These are phyloP conservation scores for Sardinella longiceps DNA, from an alignment of 2,797 vertebrate species.

Conservation along the genomic window DNA sequence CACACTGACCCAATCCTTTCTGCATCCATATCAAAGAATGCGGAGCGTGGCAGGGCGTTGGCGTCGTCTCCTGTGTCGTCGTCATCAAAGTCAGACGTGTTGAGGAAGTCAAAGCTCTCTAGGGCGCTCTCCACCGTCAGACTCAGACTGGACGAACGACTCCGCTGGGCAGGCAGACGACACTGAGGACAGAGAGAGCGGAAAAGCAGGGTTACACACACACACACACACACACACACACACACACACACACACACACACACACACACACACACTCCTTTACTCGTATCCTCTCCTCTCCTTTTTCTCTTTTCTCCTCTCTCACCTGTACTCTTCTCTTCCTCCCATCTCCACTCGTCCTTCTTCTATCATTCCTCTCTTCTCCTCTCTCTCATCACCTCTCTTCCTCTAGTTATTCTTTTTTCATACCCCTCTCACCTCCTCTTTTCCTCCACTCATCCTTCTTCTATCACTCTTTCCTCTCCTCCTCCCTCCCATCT, in stretches of 20 bases:
- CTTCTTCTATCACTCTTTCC: no score
- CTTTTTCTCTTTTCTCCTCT: no score
- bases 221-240: neutral
- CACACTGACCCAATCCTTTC: conserved; percentile 87
- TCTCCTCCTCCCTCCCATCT: no score
- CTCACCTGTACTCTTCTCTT: neutral
- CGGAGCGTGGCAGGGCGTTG: conserved; percentile 75
- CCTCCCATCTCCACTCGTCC: no score
- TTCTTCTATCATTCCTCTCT: no score
- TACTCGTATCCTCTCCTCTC: no score
- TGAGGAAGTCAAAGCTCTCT: conserved; percentile 99
- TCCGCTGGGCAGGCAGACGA: conserved; percentile 87
- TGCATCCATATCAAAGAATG: conserved; percentile 86
- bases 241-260: neutral
- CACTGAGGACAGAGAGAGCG: conserved; percentile 74
- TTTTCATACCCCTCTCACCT: no score
- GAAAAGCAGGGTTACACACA: neutral
- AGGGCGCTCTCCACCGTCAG: conserved; percentile 96
- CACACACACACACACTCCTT: neutral
- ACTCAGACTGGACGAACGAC: conserved; percentile 95
- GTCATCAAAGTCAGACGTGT: conserved; percentile 98
- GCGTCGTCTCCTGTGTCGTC: conserved; percentile 86
- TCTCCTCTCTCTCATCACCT: no score
- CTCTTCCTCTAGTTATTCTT: no score
- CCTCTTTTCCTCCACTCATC: no score